phyloP scores from a whole-genome alignment of 1,140 invertebrate species.

The Holcopasites calliopsidis region DNA sequence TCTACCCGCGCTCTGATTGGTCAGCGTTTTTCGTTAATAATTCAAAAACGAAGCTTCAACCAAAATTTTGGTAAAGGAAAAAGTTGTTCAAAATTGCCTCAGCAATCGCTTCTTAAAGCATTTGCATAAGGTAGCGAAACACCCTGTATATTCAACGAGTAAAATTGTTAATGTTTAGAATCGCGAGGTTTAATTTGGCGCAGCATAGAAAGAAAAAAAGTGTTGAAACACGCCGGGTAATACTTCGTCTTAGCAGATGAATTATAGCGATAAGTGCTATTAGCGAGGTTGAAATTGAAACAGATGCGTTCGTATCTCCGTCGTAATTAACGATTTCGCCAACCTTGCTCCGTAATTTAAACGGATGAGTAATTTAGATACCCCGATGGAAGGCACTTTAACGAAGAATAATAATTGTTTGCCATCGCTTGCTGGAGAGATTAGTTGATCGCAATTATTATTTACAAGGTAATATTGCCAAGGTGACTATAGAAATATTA shows the following conservation, averaged over 20 bases:
- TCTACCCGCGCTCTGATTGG: too few species aligned
- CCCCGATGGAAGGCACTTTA: neutral
- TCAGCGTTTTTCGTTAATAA: too few species aligned
- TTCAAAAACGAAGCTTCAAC: too few species aligned
- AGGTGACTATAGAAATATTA: too few species aligned
- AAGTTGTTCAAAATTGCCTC: too few species aligned
- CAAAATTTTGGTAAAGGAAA: too few species aligned
- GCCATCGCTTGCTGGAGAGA: too few species aligned
- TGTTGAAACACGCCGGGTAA: neutral
- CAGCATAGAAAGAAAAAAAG: neutral
- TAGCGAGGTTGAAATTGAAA: conserved; percentile 7
- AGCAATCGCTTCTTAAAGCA: too few species aligned
- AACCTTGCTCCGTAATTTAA: neutral
- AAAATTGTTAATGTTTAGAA: neutral
- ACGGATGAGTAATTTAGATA: neutral
- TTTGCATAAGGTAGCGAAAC: too few species aligned
- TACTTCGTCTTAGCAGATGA: neutral
- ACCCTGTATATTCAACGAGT: too few species aligned
- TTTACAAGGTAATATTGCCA: neutral
- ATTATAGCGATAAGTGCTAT: neutral
- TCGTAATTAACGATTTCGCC: neutral
- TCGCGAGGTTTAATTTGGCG: neutral
- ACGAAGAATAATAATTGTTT: neutral
- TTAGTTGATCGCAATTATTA: neutral
- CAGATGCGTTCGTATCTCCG: neutral